Evolutionary conservation across 2,797 vertebrate genomes (phyloP).

Genomic region (Decapterus maruadsi): DNA sequence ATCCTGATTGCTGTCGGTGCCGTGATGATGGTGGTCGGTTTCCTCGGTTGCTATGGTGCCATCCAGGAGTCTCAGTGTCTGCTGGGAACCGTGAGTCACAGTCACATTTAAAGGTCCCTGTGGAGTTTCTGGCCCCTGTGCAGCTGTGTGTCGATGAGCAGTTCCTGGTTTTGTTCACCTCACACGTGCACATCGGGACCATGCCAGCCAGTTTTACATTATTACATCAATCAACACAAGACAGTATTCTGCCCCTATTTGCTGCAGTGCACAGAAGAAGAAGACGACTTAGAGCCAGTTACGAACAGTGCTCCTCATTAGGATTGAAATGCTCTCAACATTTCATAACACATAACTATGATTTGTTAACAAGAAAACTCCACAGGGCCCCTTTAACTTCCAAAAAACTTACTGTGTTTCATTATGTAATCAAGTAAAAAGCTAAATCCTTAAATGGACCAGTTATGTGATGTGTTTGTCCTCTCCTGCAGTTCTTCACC

Average conservation of each 20-base stretch:
- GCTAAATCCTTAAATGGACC: not conserved
- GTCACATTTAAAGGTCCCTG: not conserved
- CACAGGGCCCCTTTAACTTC: not conserved
- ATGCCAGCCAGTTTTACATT: not conserved
- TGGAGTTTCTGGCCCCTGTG: not conserved
- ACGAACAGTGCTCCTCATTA: not conserved
- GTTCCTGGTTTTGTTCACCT: not conserved
- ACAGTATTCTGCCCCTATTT: not conserved
- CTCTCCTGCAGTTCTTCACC: slow-evolving; percentile 91
- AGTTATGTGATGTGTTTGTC: not conserved
- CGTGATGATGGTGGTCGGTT: slow-evolving; percentile 99
- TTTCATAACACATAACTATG: not conserved
- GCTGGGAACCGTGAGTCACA: slow-evolving; percentile 92
- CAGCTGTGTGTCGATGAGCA: not conserved
- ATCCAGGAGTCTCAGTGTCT: slow-evolving; percentile 99
- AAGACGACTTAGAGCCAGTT: not conserved
- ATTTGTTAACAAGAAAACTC: not conserved
- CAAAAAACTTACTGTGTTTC: not conserved
- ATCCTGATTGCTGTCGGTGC: slow-evolving; percentile 96
- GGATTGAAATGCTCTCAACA: not conserved
- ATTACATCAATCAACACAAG: not conserved
- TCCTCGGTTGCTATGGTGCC: slow-evolving; percentile 97
- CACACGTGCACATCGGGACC: not conserved
- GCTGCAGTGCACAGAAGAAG: not conserved
- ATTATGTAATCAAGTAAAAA: not conserved